These are phyloP conservation scores for Astyanax mexicanus DNA, from an alignment of 2,797 vertebrate genomes.

Conservation along the genomic window DNA sequence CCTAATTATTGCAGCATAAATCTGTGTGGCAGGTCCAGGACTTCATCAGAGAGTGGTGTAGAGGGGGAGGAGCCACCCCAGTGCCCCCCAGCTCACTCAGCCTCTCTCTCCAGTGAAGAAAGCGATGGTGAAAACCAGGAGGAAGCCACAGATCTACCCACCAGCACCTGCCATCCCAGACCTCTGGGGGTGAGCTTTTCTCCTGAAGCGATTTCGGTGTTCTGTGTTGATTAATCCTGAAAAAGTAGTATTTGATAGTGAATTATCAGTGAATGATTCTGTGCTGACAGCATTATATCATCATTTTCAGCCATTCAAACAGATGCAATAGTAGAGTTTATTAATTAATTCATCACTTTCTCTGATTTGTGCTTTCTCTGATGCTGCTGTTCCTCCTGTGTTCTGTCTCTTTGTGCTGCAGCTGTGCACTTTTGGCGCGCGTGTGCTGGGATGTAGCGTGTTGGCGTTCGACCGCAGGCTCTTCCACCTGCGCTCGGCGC, in stretches of 20 bases:
- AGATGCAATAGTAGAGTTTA: no score
- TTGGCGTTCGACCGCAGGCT: slow-evolving; percentile 89
- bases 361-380: no score
- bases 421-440: slow-evolving; percentile 91
- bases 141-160: slow-evolving; percentile 74
- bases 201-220: not conserved
- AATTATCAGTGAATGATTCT: not conserved
- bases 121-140: slow-evolving; percentile 80
- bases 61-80: slow-evolving; percentile 72
- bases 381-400: not conserved
- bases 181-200: slow-evolving; percentile 84
- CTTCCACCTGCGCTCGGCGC: slow-evolving; percentile 85
- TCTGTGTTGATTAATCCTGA: no score
- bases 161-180: slow-evolving; percentile 80
- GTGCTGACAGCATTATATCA: no score
- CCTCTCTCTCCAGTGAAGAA: slow-evolving; percentile 78
- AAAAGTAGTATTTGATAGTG: no score
- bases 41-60: slow-evolving; percentile 73
- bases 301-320: no score
- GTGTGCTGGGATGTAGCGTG: slow-evolving; percentile 83
- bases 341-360: no score
- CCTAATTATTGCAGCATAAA: no score
- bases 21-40: slow-evolving; percentile 67
- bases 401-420: slow-evolving; percentile 58
- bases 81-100: slow-evolving; percentile 36